A percentile compares a stretch with the other conserved stretches of the same genome.
Conservation (phyloP, 2,888 invertebrate species). For the Drosophila mettleri region DNA sequence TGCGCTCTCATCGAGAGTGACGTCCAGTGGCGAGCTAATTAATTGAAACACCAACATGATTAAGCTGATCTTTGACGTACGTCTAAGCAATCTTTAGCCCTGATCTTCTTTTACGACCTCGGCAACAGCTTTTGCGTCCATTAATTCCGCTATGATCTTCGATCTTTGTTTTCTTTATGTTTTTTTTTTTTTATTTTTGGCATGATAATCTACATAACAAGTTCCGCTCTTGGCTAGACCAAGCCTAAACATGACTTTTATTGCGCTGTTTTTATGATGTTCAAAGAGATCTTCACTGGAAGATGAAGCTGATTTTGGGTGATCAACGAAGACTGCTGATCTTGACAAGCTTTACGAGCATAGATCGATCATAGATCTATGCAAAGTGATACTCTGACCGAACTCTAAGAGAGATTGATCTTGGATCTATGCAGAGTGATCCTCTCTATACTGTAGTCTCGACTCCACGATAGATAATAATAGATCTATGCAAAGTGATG, state of each 20-base stretch:
- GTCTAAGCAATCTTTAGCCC: conserved; percentile 14
- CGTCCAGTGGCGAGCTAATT: conserved; percentile 21
- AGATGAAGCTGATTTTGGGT: background rate
- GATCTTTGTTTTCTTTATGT: conserved; percentile 4
- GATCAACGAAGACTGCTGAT: background rate
- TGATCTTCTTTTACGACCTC: conserved; percentile 30
- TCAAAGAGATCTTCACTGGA: background rate
- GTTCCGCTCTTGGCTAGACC: conserved; percentile 16
- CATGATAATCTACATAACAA: conserved; percentile 33
- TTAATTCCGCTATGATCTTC: conserved; percentile 36
- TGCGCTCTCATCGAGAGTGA: conserved; percentile 10
- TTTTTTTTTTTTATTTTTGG: background rate
- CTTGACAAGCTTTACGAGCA: background rate
- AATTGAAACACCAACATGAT: conserved; percentile 45
- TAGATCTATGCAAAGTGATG: too few relatives aligned
- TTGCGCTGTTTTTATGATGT: conserved; percentile 3
- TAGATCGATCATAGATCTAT: too few relatives aligned
- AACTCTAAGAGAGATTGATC: too few relatives aligned
- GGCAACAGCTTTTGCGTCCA: conserved; percentile 25
- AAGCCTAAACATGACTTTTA: conserved; percentile 10
- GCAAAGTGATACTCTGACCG: too few relatives aligned
- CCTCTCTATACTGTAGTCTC: background rate
- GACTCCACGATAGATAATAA: too few relatives aligned
- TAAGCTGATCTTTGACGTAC: conserved; percentile 35
- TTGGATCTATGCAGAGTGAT: conserved; percentile 2